Conservation (phyloP, 2,113 vertebrate genomes). For the Thalassarche chlororhynchos region DNA sequence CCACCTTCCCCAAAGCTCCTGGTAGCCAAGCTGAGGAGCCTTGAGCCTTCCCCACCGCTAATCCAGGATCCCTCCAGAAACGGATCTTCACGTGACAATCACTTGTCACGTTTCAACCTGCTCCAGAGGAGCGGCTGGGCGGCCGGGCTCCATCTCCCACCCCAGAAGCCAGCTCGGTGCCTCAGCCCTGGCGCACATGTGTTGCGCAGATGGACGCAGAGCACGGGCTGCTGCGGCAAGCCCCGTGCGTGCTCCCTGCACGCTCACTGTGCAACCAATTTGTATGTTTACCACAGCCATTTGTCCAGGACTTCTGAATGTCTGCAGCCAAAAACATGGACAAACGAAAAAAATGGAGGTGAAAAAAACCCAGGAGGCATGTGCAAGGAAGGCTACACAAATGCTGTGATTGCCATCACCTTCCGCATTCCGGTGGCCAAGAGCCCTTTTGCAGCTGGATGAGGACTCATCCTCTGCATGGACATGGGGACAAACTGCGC, state of each 20-base stretch:
- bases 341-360: background rate
- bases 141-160: background rate
- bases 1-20: background rate
- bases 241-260: background rate
- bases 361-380: background rate
- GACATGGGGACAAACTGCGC: background rate
- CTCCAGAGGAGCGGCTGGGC: background rate
- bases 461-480: accelerated
- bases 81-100: background rate
- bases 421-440: accelerated
- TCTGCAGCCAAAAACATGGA: background rate
- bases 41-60: background rate
- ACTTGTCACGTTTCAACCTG: background rate
- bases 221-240: background rate
- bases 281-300: slow-evolving; percentile 33
- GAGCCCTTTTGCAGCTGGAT: background rate
- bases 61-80: background rate
- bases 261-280: background rate
- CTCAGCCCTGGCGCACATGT: slow-evolving; percentile 12
- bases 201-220: slow-evolving; percentile 1
- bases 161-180: background rate
- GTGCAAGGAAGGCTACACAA: background rate
- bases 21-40: background rate
- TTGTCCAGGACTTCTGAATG: slow-evolving; percentile 12
- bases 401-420: background rate